Conservation (phyloP, 2,888 invertebrate genomes). For the Leptarthrus brevirostris region DNA sequence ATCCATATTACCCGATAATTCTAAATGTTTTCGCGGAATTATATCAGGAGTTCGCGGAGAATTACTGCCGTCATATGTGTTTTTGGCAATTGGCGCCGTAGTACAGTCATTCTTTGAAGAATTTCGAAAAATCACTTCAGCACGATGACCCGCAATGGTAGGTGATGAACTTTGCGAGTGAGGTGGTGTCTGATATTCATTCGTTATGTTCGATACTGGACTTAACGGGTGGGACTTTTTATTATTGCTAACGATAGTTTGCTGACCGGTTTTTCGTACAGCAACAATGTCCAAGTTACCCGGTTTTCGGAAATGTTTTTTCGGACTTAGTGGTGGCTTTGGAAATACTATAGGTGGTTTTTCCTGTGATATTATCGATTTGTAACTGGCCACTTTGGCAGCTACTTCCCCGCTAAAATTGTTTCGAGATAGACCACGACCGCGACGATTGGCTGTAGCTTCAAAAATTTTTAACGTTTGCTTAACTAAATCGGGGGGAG, state of each 20-base stretch:
- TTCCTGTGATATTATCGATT: constrained; percentile 72
- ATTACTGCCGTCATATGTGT: constrained; percentile 51
- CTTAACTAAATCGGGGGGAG: constrained; percentile 90
- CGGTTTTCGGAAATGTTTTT: constrained; percentile 56
- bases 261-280: constrained; percentile 22
- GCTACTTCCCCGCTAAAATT: constrained; percentile 71
- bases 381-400: constrained; percentile 74
- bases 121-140: constrained; percentile 41
- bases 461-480: constrained; percentile 88
- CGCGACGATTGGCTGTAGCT: constrained; percentile 70
- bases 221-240: constrained; percentile 53
- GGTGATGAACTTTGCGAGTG: constrained; percentile 13
- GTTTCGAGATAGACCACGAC: constrained; percentile 67
- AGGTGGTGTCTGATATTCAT: constrained; percentile 29
- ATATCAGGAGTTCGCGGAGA: constrained; percentile 68
- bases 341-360: constrained; percentile 70
- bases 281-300: constrained; percentile 55
- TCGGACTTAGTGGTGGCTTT: constrained; percentile 66
- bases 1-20: constrained; percentile 10
- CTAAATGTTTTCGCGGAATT: constrained; percentile 63
- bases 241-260: constrained; percentile 3
- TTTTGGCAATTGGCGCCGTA: constrained; percentile 49
- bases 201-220: constrained; percentile 51
- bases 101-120: constrained; percentile 48
- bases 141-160: constrained; percentile 34